Evolutionary conservation across 1,140 invertebrate genomes (phyloP).

Genomic region (Rhagoletis pomonella): DNA sequence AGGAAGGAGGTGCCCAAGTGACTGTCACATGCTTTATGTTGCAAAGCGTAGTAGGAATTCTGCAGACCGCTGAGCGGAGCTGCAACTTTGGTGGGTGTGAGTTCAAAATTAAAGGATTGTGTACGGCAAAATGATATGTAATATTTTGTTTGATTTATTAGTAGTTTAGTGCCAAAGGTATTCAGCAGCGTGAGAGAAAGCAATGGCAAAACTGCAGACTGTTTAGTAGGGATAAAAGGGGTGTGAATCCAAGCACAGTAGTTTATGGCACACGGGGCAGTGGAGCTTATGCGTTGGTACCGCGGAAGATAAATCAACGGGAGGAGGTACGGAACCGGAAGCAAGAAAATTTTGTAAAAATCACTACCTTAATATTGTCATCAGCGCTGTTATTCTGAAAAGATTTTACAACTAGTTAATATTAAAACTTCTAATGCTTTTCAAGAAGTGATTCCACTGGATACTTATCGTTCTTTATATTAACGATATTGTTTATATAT

Average conservation of each 20-base stretch:
- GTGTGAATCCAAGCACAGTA: background rate
- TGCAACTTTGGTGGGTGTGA: background rate
- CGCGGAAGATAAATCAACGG: too few relatives aligned
- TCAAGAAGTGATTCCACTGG: too few relatives aligned
- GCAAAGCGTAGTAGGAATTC: background rate
- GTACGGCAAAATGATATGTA: conserved; percentile 5
- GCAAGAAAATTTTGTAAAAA: background rate
- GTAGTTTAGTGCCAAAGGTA: background rate
- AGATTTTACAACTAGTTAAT: background rate
- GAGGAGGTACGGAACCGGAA: too few relatives aligned
- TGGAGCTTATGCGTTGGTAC: too few relatives aligned
- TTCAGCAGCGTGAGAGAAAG: background rate
- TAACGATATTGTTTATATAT: too few relatives aligned
- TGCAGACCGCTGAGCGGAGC: background rate
- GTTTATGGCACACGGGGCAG: background rate
- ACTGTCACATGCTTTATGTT: conserved; percentile 2
- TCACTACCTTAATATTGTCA: background rate
- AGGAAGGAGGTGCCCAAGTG: background rate
- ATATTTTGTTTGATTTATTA: conserved; percentile 40
- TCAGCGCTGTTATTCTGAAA: background rate
- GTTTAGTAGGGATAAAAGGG: background rate
- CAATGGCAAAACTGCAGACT: background rate
- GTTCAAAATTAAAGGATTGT: background rate
- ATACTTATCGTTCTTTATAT: too few relatives aligned
- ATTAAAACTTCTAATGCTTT: too few relatives aligned